These are phyloP conservation scores for Cryptophagus acutangulus DNA, from an alignment of 2,888 invertebrate genomes.

Conservation along the genomic window DNA sequence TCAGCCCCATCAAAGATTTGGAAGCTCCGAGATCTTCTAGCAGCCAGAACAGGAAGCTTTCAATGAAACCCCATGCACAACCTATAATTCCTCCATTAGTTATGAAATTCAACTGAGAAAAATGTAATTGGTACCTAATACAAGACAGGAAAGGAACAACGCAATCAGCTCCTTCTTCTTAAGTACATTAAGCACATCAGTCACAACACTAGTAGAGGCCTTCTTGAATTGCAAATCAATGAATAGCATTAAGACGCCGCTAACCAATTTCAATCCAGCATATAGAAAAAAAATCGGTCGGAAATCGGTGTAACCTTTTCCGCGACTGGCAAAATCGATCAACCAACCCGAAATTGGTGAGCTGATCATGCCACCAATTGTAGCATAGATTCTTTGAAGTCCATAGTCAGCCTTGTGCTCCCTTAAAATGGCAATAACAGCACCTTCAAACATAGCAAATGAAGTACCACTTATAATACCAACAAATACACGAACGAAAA, in stretches of 20 bases:
- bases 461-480: conserved; percentile 70
- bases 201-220: conserved; percentile 64
- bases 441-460: conserved; percentile 77
- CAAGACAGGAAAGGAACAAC: conserved; percentile 66
- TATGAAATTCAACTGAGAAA: conserved; percentile 8
- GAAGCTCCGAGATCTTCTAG: conserved; percentile 73
- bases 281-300: conserved; percentile 77
- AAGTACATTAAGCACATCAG: conserved; percentile 63
- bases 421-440: conserved; percentile 68
- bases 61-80: conserved; percentile 78
- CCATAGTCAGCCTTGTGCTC: conserved; percentile 76
- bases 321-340: conserved; percentile 68
- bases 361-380: conserved; percentile 74
- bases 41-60: conserved; percentile 76
- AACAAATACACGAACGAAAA: conserved; percentile 57
- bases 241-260: conserved; percentile 63
- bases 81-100: conserved; percentile 52
- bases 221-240: conserved; percentile 73
- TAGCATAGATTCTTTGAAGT: conserved; percentile 69
- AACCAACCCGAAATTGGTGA: conserved; percentile 69
- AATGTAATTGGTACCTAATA: conserved; percentile 55
- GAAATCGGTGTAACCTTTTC: conserved; percentile 68
- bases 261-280: conserved; percentile 62
- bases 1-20: conserved; percentile 72
- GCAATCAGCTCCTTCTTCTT: conserved; percentile 66